phyloP scores from a whole-genome alignment of 92 coral and sea anemone species.

The Isaurus tuberculatus region DNA sequence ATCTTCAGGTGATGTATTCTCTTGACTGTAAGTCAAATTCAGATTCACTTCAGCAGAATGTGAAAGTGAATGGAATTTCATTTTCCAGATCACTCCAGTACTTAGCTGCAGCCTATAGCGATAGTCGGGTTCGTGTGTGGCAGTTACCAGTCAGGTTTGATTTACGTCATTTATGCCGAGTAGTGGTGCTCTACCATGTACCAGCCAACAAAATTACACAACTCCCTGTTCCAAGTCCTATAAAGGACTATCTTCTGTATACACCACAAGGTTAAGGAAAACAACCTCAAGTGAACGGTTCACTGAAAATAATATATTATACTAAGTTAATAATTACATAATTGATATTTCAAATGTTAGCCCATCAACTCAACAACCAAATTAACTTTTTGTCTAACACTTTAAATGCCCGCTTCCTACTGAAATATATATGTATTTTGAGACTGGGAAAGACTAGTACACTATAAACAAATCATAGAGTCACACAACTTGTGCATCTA shows the following conservation, averaged over 20 bases:
- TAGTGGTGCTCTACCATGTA: constrained; percentile 75
- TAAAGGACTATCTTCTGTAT: constrained; percentile 76
- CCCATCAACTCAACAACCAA: too few species aligned
- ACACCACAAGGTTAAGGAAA: constrained; percentile 26
- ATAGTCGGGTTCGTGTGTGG: constrained; percentile 81
- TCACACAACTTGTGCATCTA: too few species aligned
- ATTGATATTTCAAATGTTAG: too few species aligned
- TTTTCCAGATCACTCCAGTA: constrained; percentile 81
- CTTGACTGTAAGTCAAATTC: constrained; percentile 72
- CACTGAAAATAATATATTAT: too few species aligned
- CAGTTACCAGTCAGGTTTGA: constrained; percentile 78
- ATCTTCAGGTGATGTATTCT: constrained; percentile 44
- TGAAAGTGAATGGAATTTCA: constrained; percentile 78
- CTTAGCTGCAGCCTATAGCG: constrained; percentile 89
- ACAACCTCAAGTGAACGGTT: too few species aligned
- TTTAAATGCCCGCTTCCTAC: too few species aligned
- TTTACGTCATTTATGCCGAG: constrained; percentile 77
- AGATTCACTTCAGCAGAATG: constrained; percentile 70
- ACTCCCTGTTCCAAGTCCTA: constrained; percentile 76
- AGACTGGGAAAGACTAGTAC: too few species aligned
- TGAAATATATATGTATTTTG: too few species aligned
- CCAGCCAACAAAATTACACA: constrained; percentile 72
- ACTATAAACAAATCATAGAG: too few species aligned
- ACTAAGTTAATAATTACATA: too few species aligned
- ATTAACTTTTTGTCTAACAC: too few species aligned